A percentile compares a stretch with the other conserved stretches of the same genome.
phyloP scores from a whole-genome alignment of 2,888 invertebrate species.

The Drosophila emarginata region DNA sequence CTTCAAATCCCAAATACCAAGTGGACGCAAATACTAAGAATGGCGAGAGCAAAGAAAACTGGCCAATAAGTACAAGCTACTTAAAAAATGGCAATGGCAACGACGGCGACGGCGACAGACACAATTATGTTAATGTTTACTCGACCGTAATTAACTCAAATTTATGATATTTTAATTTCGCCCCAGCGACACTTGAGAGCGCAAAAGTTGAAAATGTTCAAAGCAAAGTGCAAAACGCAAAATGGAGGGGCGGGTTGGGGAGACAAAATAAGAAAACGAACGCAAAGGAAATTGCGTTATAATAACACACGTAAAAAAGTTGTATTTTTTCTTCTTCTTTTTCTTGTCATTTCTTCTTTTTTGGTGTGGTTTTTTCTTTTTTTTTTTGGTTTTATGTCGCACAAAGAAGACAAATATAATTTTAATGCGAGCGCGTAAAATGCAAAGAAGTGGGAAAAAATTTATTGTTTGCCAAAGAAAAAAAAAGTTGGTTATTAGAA shows the following conservation, averaged over 20 bases:
- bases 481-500: constrained; percentile 43
- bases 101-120: constrained; percentile 38
- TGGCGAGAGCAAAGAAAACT: constrained; percentile 38
- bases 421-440: constrained; percentile 48
- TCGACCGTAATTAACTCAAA: constrained; percentile 77
- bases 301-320: constrained; percentile 68
- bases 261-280: constrained; percentile 28
- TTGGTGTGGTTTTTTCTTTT: background rate
- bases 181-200: constrained; percentile 53
- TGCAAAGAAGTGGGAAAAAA: constrained; percentile 27
- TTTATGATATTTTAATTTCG: constrained; percentile 78
- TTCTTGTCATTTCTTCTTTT: background rate
- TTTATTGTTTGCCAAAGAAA: constrained; percentile 26
- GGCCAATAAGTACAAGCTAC: constrained; percentile 64
- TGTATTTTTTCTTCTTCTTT: background rate
- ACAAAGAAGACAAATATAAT: constrained; percentile 66
- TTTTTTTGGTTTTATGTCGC: constrained; percentile 24
- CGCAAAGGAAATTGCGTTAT: constrained; percentile 69
- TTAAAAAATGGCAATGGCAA: constrained; percentile 50
- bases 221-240: constrained; percentile 24
- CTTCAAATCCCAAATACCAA: constrained; percentile 4
- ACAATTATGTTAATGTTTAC: constrained; percentile 76
- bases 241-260: no score
- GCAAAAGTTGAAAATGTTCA: constrained; percentile 51
- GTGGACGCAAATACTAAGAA: constrained; percentile 12